A percentile compares a stretch with the other conserved stretches of the same genome.
phyloP scores from a whole-genome alignment of 2,113 vertebrate species.

The Sturnus vulgaris region DNA sequence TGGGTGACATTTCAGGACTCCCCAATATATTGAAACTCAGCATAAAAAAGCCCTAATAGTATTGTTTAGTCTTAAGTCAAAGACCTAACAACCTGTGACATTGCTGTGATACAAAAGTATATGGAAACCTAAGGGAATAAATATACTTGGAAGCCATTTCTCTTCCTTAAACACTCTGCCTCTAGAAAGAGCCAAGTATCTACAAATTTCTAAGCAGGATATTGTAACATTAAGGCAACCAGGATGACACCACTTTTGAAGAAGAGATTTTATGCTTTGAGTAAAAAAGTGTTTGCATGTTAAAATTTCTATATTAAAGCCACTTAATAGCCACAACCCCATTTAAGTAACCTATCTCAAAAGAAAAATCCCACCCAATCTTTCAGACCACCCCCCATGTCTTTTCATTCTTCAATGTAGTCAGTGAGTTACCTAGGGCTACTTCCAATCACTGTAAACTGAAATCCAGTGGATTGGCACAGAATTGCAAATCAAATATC shows the following conservation, averaged over 20 bases:
- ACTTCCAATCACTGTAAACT: not conserved
- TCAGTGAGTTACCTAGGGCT: not conserved
- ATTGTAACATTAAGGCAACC: not conserved
- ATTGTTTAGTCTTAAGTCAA: not conserved
- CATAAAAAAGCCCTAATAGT: accelerated
- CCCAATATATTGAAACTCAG: not conserved
- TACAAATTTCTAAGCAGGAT: not conserved
- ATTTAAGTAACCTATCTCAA: not conserved
- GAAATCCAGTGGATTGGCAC: not conserved
- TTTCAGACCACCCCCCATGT: not conserved
- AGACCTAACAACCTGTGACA: not conserved
- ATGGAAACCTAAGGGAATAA: not conserved
- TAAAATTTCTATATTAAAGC: not conserved
- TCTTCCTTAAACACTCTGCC: not conserved
- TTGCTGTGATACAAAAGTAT: not conserved
- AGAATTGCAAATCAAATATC: not conserved
- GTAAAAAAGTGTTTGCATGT: not conserved
- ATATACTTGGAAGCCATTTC: not conserved
- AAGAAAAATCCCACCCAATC: not conserved
- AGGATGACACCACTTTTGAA: not conserved
- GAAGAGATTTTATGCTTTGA: not conserved
- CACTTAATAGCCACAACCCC: not conserved
- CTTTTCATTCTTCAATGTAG: not conserved
- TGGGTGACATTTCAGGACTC: not conserved
- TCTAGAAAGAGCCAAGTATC: not conserved